Evolutionary conservation across 2,113 vertebrate species (phyloP).

Genomic region (Callipepla squamata): DNA sequence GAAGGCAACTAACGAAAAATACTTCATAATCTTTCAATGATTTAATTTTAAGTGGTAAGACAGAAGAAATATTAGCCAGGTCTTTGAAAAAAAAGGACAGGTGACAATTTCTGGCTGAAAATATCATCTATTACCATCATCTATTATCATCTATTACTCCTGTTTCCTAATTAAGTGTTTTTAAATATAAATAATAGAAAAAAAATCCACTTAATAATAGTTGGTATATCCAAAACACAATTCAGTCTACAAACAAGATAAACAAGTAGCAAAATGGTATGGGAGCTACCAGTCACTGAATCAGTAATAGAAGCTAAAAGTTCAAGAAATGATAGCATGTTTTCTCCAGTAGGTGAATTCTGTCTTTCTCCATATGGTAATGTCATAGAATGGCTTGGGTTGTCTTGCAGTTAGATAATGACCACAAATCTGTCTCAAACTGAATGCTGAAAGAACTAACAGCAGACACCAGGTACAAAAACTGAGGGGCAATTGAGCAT

Average conservation of each 20-base stretch:
- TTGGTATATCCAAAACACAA: background rate
- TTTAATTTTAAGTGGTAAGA: conserved; percentile 56
- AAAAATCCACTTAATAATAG: background rate
- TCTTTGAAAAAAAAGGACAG: conserved; percentile 16
- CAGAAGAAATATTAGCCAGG: conserved; percentile 30
- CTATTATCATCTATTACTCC: too few relatives aligned
- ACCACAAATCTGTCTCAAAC: background rate
- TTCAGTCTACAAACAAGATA: background rate
- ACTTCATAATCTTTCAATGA: conserved; percentile 25
- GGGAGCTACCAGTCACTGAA: background rate
- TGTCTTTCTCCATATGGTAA: background rate
- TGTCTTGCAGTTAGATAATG: background rate
- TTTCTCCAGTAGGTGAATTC: background rate
- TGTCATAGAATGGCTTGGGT: background rate
- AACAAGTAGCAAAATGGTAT: background rate
- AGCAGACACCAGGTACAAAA: background rate
- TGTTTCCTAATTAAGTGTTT: background rate
- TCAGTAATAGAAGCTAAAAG: background rate
- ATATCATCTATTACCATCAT: background rate
- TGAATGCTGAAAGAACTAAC: background rate
- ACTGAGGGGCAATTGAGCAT: background rate
- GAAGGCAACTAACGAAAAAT: conserved; percentile 50
- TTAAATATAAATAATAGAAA: background rate
- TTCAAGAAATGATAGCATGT: background rate
- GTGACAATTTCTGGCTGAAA: conserved; percentile 25